These are phyloP conservation scores for Cacatua alba DNA, from an alignment of 2,113 vertebrate genomes.

Conservation along the genomic window DNA sequence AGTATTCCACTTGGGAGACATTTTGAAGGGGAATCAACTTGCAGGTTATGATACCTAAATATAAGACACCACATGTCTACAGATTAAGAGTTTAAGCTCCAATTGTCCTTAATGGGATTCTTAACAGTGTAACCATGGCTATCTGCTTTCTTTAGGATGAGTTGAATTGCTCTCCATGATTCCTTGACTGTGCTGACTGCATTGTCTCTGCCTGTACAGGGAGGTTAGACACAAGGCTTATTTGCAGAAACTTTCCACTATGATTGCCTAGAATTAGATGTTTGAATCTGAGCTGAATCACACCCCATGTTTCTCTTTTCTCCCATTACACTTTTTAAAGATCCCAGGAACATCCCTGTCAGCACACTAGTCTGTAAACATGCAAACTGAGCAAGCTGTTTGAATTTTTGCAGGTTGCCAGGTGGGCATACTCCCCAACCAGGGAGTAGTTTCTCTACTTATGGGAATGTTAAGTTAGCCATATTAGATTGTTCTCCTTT, in stretches of 20 bases:
- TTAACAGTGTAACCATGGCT: neutral
- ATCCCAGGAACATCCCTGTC: neutral
- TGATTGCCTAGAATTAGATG: neutral
- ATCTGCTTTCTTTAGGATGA: neutral
- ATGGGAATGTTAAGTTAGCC: neutral
- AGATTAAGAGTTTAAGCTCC: neutral
- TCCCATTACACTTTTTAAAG: neutral
- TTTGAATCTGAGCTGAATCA: neutral
- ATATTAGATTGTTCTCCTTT: neutral
- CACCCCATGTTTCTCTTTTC: neutral
- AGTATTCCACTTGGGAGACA: neutral
- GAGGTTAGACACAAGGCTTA: neutral
- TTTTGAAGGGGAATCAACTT: neutral
- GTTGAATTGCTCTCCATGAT: neutral
- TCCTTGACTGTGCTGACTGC: neutral
- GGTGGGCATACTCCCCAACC: fast-evolving
- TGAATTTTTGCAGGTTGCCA: neutral
- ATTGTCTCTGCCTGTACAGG: neutral
- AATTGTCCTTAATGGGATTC: neutral
- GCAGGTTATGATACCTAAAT: neutral
- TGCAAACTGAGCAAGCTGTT: neutral
- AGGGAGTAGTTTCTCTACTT: neutral
- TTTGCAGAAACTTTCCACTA: neutral
- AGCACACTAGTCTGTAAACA: neutral
- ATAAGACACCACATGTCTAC: neutral